A percentile compares a stretch with the other conserved stretches of the same genome.
Evolutionary conservation across 1,140 invertebrate species (phyloP).

Genomic region (Cepaea nemoralis): DNA sequence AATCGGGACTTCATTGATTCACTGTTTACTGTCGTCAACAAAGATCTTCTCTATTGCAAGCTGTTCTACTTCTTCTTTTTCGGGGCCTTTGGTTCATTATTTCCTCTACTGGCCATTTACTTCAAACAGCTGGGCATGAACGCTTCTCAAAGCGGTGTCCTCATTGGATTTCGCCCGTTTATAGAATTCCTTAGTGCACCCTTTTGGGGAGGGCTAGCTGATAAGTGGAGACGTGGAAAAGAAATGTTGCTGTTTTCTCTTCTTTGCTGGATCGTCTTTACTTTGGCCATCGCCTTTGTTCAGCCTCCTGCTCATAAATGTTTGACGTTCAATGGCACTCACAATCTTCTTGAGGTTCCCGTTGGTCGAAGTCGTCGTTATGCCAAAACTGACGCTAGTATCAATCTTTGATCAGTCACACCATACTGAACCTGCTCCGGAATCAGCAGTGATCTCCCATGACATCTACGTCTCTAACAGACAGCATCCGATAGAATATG

Average conservation of each 20-base stretch:
- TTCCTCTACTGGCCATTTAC: conserved; percentile 97
- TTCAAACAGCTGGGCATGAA: conserved; percentile 99
- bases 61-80: conserved; percentile 99
- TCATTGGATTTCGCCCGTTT: conserved; percentile 84
- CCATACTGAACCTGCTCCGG: too few relatives aligned
- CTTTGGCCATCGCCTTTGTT: conserved; percentile 93
- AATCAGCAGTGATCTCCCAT: too few relatives aligned
- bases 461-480: too few relatives aligned
- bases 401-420: background rate
- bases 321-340: conserved; percentile 81
- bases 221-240: conserved; percentile 78
- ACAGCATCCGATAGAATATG: too few relatives aligned
- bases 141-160: conserved; percentile 90
- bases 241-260: conserved; percentile 89
- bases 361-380: conserved; percentile 20
- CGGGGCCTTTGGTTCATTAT: conserved; percentile 97
- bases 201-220: conserved; percentile 96
- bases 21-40: conserved; percentile 64
- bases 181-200: conserved; percentile 97
- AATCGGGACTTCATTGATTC: conserved; percentile 65
- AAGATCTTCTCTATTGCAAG: conserved; percentile 68
- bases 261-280: conserved; percentile 96
- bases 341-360: conserved; percentile 70
- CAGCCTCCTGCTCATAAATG: conserved; percentile 92
- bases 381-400: background rate